Conservation (phyloP, 2,888 invertebrate species). For the Seira sanloemensis region DNA sequence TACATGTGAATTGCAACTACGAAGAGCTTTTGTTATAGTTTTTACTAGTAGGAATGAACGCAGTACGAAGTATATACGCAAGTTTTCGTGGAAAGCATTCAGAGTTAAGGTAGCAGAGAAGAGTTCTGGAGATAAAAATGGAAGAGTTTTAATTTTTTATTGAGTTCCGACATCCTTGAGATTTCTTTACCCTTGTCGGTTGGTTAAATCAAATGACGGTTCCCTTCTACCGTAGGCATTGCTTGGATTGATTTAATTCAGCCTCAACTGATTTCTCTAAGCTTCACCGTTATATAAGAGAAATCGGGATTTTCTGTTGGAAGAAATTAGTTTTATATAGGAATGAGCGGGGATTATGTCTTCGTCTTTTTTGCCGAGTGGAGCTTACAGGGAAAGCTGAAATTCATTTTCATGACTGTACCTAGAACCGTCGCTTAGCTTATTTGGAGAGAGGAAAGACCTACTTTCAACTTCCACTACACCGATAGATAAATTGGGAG, state of each 20-base stretch:
- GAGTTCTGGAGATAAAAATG: too few species aligned
- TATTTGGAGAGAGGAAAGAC: not conserved
- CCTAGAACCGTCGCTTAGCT: too few species aligned
- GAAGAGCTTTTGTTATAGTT: too few species aligned
- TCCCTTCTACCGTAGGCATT: slow-evolving; percentile 52
- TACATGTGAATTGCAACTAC: too few species aligned
- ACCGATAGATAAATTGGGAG: slow-evolving; percentile 1
- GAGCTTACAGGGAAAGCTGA: not conserved
- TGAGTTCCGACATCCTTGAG: slow-evolving; percentile 12
- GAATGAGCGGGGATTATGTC: slow-evolving; percentile 1
- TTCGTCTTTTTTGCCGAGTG: not conserved
- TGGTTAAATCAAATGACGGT: slow-evolving; percentile 49
- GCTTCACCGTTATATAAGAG: not conserved
- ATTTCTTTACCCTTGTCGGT: slow-evolving; percentile 63
- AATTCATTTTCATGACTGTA: not conserved
- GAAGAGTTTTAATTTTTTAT: slow-evolving; percentile 10
- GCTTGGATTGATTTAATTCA: slow-evolving; percentile 69
- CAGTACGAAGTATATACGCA: too few species aligned
- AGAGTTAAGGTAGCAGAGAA: too few species aligned
- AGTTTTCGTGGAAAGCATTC: too few species aligned
- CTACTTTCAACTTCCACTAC: not conserved
- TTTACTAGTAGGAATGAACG: too few species aligned
- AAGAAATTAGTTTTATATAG: not conserved
- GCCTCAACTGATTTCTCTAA: slow-evolving; percentile 60
- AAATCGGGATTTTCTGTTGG: slow-evolving; percentile 4